Conservation (phyloP, 2,888 invertebrate species). For the Norana najaformis region DNA sequence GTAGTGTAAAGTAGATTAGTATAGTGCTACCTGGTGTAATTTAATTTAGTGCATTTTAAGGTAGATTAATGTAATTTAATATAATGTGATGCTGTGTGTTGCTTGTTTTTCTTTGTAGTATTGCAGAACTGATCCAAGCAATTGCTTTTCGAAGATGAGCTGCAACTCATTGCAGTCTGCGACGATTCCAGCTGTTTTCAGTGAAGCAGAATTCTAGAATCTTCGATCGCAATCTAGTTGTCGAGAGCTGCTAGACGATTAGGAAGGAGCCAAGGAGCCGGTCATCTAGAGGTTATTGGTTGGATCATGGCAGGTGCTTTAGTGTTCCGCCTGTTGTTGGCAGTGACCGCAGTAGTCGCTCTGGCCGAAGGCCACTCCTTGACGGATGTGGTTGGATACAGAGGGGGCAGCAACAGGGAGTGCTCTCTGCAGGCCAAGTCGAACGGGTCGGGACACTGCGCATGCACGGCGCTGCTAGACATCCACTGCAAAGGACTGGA, state of each 20-base stretch:
- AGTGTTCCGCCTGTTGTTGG: neutral
- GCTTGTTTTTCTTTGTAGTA: neutral
- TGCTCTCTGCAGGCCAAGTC: neutral
- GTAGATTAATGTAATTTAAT: neutral
- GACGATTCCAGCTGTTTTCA: neutral
- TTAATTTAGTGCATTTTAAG: neutral
- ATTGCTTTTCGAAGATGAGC: neutral
- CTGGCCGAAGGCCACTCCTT: neutral
- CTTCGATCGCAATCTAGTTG: neutral
- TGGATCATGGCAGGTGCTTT: neutral
- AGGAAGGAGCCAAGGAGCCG: no score
- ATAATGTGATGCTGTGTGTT: neutral
- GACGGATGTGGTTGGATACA: neutral
- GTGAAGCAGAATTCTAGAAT: neutral
- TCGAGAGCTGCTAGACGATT: neutral
- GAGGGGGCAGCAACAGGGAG: neutral
- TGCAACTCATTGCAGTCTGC: neutral
- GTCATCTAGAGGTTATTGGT: no score
- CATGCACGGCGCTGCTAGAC: constrained; percentile 33
- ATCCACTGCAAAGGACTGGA: constrained; percentile 28
- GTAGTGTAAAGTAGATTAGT: neutral
- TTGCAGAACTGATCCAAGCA: neutral
- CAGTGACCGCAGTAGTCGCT: neutral
- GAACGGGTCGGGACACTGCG: constrained; percentile 24
- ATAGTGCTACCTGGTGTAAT: neutral